Evolutionary conservation across 2,797 vertebrate species (phyloP).

Genomic region (Prunella strophiata): DNA sequence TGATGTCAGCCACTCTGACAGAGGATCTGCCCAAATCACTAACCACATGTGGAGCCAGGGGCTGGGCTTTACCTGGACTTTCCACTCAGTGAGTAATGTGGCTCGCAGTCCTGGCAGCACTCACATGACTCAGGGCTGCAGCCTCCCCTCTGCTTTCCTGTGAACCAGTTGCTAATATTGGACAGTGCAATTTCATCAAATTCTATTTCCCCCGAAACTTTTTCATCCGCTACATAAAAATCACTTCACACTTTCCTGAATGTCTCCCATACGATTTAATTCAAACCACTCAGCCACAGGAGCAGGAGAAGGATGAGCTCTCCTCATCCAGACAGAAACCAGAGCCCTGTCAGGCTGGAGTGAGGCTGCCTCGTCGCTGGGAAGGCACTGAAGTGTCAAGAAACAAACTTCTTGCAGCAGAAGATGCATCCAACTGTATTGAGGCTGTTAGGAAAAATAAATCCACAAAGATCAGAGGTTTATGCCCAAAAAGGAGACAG

Average conservation of each 20-base stretch:
- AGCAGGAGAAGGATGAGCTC: neutral
- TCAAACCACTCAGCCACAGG: neutral
- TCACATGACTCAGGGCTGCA: neutral
- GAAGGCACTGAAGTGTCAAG: neutral
- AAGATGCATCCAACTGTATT: neutral
- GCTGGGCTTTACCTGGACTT: conserved; percentile 53
- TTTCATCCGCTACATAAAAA: conserved; percentile 3
- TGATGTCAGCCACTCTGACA: conserved; percentile 30
- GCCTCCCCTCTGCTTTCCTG: neutral
- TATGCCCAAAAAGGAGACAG: no score
- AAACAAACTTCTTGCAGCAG: neutral
- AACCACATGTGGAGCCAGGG: conserved; percentile 30
- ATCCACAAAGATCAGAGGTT: no score
- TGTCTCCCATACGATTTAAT: neutral
- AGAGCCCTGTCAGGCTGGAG: neutral
- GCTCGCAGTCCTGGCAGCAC: neutral
- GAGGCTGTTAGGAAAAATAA: no score
- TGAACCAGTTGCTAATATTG: neutral
- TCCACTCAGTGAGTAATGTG: neutral
- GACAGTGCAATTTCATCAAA: neutral
- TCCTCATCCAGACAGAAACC: neutral
- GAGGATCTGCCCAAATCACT: conserved; percentile 38
- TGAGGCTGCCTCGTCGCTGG: fast-evolving
- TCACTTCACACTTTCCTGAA: conserved; percentile 26
- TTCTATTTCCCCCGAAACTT: neutral